Evolutionary conservation across 2,797 vertebrate species (phyloP).

Genomic region (Picus viridis): DNA sequence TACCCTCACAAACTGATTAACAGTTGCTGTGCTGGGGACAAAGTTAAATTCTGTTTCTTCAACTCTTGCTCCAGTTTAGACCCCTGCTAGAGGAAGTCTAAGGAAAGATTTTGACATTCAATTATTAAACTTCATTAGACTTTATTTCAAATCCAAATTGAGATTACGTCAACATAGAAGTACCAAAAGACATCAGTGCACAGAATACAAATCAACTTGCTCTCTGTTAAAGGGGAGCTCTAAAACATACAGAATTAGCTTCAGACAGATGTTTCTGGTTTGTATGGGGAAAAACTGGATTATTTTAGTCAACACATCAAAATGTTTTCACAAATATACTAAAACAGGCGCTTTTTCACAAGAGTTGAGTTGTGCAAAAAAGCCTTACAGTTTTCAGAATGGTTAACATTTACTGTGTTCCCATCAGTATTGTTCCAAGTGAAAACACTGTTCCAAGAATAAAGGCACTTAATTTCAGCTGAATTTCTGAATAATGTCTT

Average conservation of each 20-base stretch:
- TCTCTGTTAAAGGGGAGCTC: not conserved
- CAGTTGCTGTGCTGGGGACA: not conserved
- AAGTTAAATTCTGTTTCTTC: not conserved
- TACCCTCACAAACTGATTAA: not conserved
- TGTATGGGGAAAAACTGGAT: not conserved
- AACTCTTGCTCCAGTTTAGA: not conserved
- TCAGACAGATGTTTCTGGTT: not conserved
- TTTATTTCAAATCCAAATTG: constrained; percentile 37
- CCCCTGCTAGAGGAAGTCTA: not conserved
- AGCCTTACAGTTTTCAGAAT: not conserved
- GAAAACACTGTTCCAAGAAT: not conserved
- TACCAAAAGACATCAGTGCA: not conserved
- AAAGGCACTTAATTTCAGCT: not conserved
- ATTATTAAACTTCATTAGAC: not conserved
- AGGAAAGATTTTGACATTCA: not conserved
- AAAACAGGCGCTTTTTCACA: not conserved
- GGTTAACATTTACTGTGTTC: not conserved
- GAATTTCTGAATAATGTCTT: not conserved
- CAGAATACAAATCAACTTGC: not conserved
- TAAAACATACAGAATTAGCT: not conserved
- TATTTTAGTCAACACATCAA: not conserved
- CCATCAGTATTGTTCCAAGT: not conserved
- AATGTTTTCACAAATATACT: not conserved
- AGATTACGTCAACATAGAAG: not conserved
- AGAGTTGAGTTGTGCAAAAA: not conserved